Conservation (phyloP, 92 coral and sea anemone species). For the Diadumene lineata region DNA sequence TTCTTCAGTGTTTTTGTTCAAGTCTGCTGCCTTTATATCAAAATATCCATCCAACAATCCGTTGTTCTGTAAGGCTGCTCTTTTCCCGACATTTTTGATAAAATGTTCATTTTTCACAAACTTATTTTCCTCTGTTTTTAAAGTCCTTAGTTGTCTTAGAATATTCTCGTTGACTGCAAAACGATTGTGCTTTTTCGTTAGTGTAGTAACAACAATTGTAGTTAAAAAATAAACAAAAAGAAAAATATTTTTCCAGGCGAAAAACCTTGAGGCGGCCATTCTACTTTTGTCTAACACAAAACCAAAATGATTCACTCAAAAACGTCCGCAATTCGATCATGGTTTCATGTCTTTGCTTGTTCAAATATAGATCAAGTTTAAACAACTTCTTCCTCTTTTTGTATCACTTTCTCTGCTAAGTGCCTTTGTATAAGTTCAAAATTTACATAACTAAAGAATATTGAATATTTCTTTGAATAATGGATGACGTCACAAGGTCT, state of each 20-base stretch:
- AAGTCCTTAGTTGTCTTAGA: constrained; percentile 2
- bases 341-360: not conserved
- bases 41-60: constrained; percentile 5
- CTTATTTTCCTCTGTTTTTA: constrained; percentile 2
- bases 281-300: not conserved
- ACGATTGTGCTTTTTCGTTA: not conserved
- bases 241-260: not conserved
- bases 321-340: not conserved
- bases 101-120: not conserved
- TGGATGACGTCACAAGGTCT: constrained; percentile 21
- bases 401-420: not conserved
- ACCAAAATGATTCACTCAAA: not conserved
- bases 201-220: not conserved
- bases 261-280: not conserved
- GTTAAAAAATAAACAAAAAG: constrained; percentile 18
- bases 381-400: not conserved
- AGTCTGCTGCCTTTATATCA: not conserved
- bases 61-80: constrained; percentile 11
- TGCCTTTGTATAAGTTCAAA: not conserved
- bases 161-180: constrained; percentile 21
- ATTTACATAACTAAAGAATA: constrained; percentile 20
- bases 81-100: constrained; percentile 8
- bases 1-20: constrained; percentile 8
- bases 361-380: not conserved
- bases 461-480: constrained; percentile 22